These are phyloP conservation scores for Dromiciops gliroides DNA, from an alignment of 2,113 vertebrate species.

Conservation along the genomic window DNA sequence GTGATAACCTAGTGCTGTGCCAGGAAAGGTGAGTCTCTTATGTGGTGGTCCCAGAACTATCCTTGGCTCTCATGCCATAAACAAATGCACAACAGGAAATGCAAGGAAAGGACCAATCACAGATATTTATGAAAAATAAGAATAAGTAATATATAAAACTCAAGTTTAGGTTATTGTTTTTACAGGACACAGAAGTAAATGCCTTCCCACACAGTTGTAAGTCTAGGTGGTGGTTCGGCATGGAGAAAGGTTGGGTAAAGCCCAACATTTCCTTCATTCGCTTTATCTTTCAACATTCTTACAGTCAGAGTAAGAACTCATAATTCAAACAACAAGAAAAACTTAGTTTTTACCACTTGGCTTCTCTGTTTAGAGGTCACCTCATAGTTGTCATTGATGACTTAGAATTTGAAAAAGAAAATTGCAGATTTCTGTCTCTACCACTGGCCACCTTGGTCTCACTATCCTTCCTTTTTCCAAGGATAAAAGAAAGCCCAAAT, in stretches of 20 bases:
- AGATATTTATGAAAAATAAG: not conserved
- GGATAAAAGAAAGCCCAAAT: not conserved
- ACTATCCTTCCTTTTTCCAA: not conserved
- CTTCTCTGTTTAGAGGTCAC: not conserved
- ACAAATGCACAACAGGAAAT: not conserved
- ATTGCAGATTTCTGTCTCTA: not conserved
- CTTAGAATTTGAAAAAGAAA: not conserved
- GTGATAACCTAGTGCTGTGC: not conserved
- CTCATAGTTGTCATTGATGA: not conserved
- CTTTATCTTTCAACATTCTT: not conserved
- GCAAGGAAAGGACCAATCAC: not conserved
- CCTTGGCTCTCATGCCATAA: not conserved
- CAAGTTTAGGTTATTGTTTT: not conserved
- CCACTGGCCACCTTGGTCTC: not conserved
- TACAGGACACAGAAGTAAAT: not conserved
- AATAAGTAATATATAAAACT: not conserved
- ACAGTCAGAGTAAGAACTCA: not conserved
- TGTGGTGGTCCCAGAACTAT: not conserved
- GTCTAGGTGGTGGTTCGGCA: not conserved
- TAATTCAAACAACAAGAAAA: not conserved
- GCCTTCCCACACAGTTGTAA: not conserved
- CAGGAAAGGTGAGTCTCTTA: not conserved
- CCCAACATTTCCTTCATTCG: not conserved
- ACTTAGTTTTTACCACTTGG: not conserved
- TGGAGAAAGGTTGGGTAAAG: not conserved